Conservation (phyloP, 2,113 vertebrate genomes). For the Thymallus thymallus region DNA sequence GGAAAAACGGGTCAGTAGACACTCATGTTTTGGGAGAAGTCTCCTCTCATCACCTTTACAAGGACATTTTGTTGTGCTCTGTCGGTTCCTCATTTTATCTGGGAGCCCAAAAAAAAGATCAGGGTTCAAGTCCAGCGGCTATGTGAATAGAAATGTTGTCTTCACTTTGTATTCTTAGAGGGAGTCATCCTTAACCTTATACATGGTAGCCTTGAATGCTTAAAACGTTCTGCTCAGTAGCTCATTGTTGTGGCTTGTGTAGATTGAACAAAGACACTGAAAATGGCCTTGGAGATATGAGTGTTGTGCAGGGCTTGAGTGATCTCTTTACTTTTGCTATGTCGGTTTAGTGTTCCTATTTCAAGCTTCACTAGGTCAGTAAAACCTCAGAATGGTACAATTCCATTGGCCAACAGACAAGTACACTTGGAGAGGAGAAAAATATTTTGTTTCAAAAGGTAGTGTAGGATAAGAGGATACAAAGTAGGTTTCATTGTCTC, state of each 20-base stretch:
- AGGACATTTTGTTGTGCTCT: constrained; percentile 69
- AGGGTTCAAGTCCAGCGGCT: constrained; percentile 12
- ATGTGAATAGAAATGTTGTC: constrained; percentile 24
- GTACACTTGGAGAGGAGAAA: not conserved
- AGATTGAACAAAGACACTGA: not conserved
- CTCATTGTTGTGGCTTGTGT: too few species aligned
- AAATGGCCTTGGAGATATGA: not conserved
- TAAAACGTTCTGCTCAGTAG: constrained; percentile 5
- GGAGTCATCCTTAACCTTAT: constrained; percentile 38
- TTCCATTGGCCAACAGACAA: not conserved
- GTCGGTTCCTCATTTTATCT: constrained; percentile 39
- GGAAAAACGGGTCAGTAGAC: constrained; percentile 36
- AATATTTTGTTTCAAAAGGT: too few species aligned
- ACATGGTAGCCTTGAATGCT: constrained; percentile 14
- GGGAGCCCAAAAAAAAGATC: not conserved
- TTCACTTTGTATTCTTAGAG: constrained; percentile 27
- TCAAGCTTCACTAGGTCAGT: constrained; percentile 4
- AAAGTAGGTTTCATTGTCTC: too few species aligned
- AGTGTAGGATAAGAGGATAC: too few species aligned
- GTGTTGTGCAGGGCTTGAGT: not conserved
- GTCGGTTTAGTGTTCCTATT: not conserved
- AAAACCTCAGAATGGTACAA: not conserved
- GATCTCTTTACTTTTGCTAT: not conserved
- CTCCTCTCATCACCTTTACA: constrained; percentile 51
- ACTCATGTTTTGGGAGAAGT: constrained; percentile 44